Evolutionary conservation across 2,113 vertebrate genomes (phyloP).

Genomic region (Athene cunicularia): DNA sequence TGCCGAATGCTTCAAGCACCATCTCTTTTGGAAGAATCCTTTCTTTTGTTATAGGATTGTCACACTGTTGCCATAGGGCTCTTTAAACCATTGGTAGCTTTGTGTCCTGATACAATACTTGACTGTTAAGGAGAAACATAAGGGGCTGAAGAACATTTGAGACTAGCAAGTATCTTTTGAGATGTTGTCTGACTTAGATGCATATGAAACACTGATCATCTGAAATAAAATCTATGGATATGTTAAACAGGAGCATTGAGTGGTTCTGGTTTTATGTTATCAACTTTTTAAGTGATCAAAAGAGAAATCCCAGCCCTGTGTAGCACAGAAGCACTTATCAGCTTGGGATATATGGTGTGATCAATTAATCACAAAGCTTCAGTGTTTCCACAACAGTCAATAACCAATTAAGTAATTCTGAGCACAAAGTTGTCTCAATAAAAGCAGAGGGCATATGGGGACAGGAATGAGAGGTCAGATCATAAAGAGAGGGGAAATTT

Average conservation of each 20-base stretch:
- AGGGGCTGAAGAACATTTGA: background rate
- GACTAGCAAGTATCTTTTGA: background rate
- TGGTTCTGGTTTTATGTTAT: background rate
- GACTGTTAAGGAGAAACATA: accelerated
- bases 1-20: background rate
- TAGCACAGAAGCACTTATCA: background rate
- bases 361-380: slow-evolving; percentile 18
- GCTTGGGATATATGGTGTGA: background rate
- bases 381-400: slow-evolving; percentile 1
- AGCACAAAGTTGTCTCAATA: background rate
- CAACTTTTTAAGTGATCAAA: background rate
- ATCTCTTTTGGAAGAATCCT: background rate
- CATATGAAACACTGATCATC: background rate
- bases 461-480: background rate
- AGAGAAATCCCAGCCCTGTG: background rate
- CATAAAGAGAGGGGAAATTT: background rate
- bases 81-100: background rate
- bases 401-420: slow-evolving; percentile 35
- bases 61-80: background rate
- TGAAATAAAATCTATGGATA: background rate
- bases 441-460: background rate
- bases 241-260: background rate
- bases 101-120: background rate
- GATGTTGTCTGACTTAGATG: background rate
- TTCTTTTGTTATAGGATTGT: slow-evolving; percentile 30